phyloP scores from a whole-genome alignment of 64 coral and sea anemone genomes.

The Acropora yongei region DNA sequence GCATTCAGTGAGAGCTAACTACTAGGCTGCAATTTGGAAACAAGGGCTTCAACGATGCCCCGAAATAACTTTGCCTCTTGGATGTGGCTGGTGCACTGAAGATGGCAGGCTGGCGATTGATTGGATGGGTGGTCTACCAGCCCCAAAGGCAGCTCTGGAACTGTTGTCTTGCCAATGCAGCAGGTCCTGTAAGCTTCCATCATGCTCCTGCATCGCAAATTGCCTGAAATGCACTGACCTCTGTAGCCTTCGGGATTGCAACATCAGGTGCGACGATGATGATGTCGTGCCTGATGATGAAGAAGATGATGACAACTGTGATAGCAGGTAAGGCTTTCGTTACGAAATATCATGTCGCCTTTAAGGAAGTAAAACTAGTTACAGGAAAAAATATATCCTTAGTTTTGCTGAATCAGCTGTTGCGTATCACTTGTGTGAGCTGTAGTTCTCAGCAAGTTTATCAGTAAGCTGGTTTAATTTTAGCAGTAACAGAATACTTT shows the following conservation, averaged over 20 bases:
- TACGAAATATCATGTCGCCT: slow-evolving; percentile 14
- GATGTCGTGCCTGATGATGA: slow-evolving; percentile 5
- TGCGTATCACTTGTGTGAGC: not conserved
- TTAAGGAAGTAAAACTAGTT: slow-evolving; percentile 50
- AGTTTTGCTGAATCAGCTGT: not conserved
- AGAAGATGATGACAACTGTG: not conserved
- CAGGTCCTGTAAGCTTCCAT: too few relatives aligned
- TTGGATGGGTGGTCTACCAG: too few relatives aligned
- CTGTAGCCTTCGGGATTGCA: too few relatives aligned
- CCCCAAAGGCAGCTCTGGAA: too few relatives aligned
- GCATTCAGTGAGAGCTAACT: slow-evolving; percentile 12
- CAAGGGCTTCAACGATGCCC: slow-evolving; percentile 12
- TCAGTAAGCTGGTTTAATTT: slow-evolving; percentile 46
- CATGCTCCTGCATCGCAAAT: too few relatives aligned
- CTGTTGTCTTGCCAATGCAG: too few relatives aligned
- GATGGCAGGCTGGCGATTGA: too few relatives aligned
- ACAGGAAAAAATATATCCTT: not conserved
- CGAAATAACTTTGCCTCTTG: slow-evolving; percentile 22
- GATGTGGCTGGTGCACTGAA: not conserved
- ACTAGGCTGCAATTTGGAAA: not conserved
- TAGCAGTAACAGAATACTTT: slow-evolving; percentile 52
- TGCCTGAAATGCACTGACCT: too few relatives aligned
- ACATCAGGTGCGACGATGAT: slow-evolving; percentile 8
- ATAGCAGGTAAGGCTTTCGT: not conserved
- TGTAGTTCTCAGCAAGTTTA: slow-evolving; percentile 19